phyloP scores from a whole-genome alignment of 23 tunicate species.

The Halocynthia roretzi region DNA sequence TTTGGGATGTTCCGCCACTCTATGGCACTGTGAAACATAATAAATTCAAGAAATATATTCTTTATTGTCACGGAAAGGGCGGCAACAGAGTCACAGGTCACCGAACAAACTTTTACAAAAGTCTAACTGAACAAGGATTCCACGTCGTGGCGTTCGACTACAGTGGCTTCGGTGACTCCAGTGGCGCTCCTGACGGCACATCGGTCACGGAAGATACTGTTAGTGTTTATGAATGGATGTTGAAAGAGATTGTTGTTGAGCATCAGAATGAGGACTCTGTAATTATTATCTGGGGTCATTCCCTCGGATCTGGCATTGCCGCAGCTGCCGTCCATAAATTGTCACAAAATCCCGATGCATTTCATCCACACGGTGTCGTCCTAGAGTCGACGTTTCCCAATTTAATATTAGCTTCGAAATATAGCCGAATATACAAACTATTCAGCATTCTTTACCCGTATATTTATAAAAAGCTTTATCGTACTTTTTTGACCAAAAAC shows the following conservation, averaged over 20 bases:
- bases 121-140: conserved; percentile 29
- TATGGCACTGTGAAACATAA: background rate
- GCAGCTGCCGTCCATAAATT: conserved; percentile 42
- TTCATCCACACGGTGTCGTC: conserved; percentile 52
- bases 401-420: conserved; percentile 29
- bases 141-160: conserved; percentile 84
- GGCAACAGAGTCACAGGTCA: conserved; percentile 70
- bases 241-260: conserved; percentile 6
- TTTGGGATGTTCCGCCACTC: conserved; percentile 62
- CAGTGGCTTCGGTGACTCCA: conserved; percentile 89
- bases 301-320: conserved; percentile 63
- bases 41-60: conserved; percentile 33
- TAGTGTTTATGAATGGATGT: conserved; percentile 50
- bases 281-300: conserved; percentile 83
- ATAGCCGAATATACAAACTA: background rate
- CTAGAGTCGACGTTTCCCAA: conserved; percentile 74
- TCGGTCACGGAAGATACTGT: conserved; percentile 50
- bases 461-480: conserved; percentile 5
- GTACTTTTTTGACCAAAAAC: conserved; percentile 8
- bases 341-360: background rate
- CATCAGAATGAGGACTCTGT: conserved; percentile 16
- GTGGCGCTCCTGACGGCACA: conserved; percentile 40
- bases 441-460: conserved; percentile 35
- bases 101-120: conserved; percentile 28
- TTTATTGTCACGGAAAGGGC: conserved; percentile 86